Evolutionary conservation across 1,140 invertebrate genomes (phyloP).

Genomic region (Drosophila orosa): DNA sequence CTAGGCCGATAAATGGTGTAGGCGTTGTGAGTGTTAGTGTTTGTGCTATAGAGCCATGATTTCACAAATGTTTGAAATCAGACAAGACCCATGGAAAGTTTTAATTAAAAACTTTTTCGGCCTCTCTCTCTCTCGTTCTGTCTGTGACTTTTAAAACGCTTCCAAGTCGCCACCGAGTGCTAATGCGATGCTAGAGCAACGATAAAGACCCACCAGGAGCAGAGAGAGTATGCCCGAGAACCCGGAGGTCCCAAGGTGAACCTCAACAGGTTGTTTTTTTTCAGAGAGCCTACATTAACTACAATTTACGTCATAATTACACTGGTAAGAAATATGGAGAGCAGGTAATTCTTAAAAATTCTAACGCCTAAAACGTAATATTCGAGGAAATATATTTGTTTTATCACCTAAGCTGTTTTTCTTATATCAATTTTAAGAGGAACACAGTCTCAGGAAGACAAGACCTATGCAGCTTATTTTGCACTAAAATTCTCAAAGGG

Average conservation of each 20-base stretch:
- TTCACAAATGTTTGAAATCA: conserved; percentile 72
- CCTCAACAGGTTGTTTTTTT: conserved; percentile 49
- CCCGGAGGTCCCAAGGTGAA: conserved; percentile 13
- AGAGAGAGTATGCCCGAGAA: conserved; percentile 11
- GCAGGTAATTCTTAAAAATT: background rate
- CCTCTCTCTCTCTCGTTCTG: conserved; percentile 8
- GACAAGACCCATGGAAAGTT: conserved; percentile 66
- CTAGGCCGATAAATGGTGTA: conserved; percentile 17
- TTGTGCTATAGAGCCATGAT: conserved; percentile 44
- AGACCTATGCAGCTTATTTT: too few species aligned
- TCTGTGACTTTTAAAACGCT: conserved; percentile 31
- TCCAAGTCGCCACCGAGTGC: conserved; percentile 18
- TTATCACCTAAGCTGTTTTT: background rate
- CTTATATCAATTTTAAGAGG: background rate
- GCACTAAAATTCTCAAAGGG: background rate
- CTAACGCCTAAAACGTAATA: background rate
- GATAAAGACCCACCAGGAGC: conserved; percentile 34
- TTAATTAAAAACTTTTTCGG: conserved; percentile 80
- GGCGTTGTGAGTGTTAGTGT: background rate
- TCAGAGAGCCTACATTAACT: conserved; percentile 5
- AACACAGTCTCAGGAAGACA: background rate
- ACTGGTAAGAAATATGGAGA: background rate
- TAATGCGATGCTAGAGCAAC: conserved; percentile 54
- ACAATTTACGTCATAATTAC: conserved; percentile 27
- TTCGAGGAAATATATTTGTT: background rate